Conservation (phyloP, 2,888 invertebrate species). For the Aporophyla lueneburgensis region DNA sequence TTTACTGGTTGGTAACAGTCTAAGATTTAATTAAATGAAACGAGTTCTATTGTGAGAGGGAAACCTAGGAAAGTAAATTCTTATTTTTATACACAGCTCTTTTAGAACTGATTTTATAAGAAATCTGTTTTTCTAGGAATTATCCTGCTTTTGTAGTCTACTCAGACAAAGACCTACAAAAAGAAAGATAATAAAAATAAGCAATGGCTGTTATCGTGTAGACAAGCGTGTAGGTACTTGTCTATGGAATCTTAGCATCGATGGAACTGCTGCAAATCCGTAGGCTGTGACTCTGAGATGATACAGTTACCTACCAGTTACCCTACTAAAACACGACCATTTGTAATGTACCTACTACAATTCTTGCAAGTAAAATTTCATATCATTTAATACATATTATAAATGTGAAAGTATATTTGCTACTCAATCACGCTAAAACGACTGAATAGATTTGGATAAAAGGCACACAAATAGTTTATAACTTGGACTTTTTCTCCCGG, state of each 20-base stretch:
- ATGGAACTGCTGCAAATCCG: neutral
- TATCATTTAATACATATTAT: too few species aligned
- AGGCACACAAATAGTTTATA: too few species aligned
- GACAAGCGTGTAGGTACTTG: neutral
- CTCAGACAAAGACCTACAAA: neutral
- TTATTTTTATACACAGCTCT: neutral
- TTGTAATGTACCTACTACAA: too few species aligned
- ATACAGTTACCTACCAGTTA: too few species aligned
- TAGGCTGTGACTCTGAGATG: too few species aligned
- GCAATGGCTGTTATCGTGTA: neutral
- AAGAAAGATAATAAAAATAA: neutral
- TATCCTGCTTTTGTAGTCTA: neutral
- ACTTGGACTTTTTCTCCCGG: too few species aligned
- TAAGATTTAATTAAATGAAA: conserved; percentile 3
- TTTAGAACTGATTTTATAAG: neutral
- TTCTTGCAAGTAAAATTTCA: too few species aligned
- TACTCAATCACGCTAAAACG: too few species aligned
- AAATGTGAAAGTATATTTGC: too few species aligned
- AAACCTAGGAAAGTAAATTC: neutral
- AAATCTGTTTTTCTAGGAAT: neutral
- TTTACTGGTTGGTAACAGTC: neutral
- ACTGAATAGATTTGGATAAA: too few species aligned
- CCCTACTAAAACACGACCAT: too few species aligned
- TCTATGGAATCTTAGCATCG: neutral
- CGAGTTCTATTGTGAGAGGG: neutral